phyloP scores from a whole-genome alignment of 2,113 vertebrate genomes.

The Melanerpes aurifrons region DNA sequence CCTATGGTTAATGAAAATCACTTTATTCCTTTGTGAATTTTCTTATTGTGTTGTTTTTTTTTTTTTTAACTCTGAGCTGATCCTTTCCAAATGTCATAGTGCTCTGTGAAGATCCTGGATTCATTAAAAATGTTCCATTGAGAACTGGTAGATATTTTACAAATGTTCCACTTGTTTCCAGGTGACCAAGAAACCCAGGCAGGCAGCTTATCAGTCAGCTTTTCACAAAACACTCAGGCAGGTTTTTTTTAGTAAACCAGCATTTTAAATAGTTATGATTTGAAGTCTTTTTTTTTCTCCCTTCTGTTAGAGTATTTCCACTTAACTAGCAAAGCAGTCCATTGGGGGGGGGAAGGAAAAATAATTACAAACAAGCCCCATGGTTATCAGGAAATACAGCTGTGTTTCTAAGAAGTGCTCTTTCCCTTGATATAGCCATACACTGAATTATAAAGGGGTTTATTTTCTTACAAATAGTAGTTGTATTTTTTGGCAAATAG shows the following conservation, averaged over 20 bases:
- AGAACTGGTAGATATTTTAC: constrained; percentile 53
- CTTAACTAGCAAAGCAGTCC: background rate
- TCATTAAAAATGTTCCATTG: constrained; percentile 65
- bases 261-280: background rate
- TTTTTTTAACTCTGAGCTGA: constrained; percentile 42
- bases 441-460: background rate
- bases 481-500: background rate
- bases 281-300: background rate
- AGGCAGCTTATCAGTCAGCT: background rate
- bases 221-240: background rate
- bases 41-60: constrained; percentile 2
- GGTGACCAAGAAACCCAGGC: constrained; percentile 10
- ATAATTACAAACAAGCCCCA: background rate
- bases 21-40: constrained; percentile 49
- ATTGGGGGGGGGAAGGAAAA: background rate
- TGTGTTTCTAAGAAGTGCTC: background rate
- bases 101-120: constrained; percentile 41
- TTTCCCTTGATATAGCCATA: background rate
- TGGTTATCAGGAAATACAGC: background rate
- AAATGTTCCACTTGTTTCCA: constrained; percentile 58
- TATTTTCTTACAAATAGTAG: background rate
- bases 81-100: constrained; percentile 72
- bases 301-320: background rate
- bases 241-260: background rate
- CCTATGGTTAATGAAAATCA: constrained; percentile 51